A percentile compares a stretch with the other conserved stretches of the same genome.
phyloP scores from a whole-genome alignment of 2,113 vertebrate species.

The Urocolius indicus region DNA sequence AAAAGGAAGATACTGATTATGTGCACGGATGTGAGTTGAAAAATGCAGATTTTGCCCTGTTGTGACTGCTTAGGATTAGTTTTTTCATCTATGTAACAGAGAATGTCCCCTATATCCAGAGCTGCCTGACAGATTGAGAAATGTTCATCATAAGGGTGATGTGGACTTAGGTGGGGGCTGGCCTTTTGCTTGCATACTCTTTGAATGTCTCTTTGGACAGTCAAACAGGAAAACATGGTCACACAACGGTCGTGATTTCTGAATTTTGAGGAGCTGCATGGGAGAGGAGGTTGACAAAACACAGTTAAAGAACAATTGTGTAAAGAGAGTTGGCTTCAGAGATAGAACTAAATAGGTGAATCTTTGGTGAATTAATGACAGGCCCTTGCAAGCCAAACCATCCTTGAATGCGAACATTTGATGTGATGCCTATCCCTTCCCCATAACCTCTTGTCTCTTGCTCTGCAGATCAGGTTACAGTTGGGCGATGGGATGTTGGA shows the following conservation, averaged over 20 bases:
- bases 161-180: background rate
- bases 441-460: background rate
- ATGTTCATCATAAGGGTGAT: background rate
- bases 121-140: background rate
- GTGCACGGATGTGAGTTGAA: background rate
- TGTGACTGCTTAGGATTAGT: background rate
- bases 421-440: background rate
- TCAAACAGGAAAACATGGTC: background rate
- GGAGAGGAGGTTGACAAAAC: background rate
- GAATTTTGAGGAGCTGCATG: background rate
- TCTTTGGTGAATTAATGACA: background rate
- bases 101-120: background rate
- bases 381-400: background rate
- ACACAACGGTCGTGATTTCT: background rate
- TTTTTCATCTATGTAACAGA: background rate
- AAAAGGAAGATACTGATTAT: background rate
- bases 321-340: background rate
- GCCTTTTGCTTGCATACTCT: accelerated
- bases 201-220: background rate
- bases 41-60: background rate
- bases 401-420: background rate
- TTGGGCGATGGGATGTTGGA: conserved; percentile 85
- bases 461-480: conserved; percentile 83
- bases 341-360: background rate
- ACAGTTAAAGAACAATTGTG: background rate